Evolutionary conservation across 2,888 invertebrate species (phyloP).

Genomic region (Brachylomia viminalis): DNA sequence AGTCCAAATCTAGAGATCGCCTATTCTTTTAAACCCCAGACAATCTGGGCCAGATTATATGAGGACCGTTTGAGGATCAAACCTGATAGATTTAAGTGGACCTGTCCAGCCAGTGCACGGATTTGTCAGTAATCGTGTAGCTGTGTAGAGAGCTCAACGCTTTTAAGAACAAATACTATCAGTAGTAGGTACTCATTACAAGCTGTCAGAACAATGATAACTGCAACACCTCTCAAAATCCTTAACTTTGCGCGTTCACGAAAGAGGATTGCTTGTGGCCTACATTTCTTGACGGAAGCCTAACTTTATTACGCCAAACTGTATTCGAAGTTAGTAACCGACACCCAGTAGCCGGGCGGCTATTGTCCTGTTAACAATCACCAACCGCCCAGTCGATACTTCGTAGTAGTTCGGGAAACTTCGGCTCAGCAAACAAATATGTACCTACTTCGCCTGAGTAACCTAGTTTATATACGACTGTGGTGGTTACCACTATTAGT

Average conservation of each 20-base stretch:
- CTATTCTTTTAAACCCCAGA: no score
- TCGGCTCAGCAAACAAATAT: constrained; percentile 4
- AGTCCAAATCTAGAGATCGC: no score
- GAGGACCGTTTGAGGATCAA: not conserved
- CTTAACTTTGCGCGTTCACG: not conserved
- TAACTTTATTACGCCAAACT: not conserved
- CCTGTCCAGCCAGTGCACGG: no score
- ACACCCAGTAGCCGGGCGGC: not conserved
- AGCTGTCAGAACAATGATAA: no score
- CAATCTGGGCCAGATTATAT: not conserved
- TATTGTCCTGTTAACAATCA: not conserved
- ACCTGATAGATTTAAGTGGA: not conserved
- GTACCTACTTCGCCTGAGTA: not conserved
- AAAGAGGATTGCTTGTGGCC: not conserved
- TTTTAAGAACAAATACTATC: not conserved
- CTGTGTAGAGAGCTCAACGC: not conserved
- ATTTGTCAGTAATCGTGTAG: no score
- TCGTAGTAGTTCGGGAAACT: constrained; percentile 13
- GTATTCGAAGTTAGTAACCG: constrained; percentile 1
- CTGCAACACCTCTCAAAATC: not conserved
- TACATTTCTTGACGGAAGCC: not conserved
- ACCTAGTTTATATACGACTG: constrained; percentile 16
- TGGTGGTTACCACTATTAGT: no score
- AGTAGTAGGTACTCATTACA: not conserved
- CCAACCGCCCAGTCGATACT: constrained; percentile 3